Base-by-base conservation (phyloP, 2,797 vertebrate species). In the Hippocampus kuda region DNA sequence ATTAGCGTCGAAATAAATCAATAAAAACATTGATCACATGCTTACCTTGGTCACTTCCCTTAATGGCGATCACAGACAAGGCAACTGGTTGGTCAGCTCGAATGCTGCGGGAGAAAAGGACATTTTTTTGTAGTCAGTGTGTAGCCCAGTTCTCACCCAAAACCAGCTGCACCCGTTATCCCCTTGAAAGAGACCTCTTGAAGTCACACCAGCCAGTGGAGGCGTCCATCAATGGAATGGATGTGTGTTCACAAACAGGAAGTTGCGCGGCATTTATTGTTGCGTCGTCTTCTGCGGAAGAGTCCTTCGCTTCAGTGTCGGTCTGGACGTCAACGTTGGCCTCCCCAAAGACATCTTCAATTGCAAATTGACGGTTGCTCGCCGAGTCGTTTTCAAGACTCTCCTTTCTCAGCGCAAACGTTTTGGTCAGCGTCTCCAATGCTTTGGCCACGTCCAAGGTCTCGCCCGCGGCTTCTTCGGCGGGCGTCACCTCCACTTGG, bases 371-470 rank as follows among this genome's bases (percentile, higher is more conserved):
- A 5, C 69, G 65, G 34, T 46, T 69, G 61, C 67, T 77, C 65
- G 12, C 75, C 3, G 72, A 34, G 16, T 27, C 6, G 22, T 65
- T 1, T 86, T 80, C 68, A 0, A 81, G 59, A 22, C 24, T 79
- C 56, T 85, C 78, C 61, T 86, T 85, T 48, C 69, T 81, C n/a
- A 84, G 46, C 0, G 82, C 83, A 65, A 89, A 87, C 0, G 87
- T 82, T 75, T 85, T 87, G 0, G 81, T 82, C 66, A 87, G 69
- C 49, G 83, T 88, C 68, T 88, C 81, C 70, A 89, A 68, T 64
- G 85, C 86, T 79, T 84, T 75, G 0, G 72, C 77, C 0, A 86
- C 79, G 7, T 73, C 74, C 15, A 69, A 77, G 11, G 75, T 53
- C 53, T 87, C 0, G 57, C 49, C 18, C 62, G 44, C 9, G 9